Base-by-base conservation (phyloP, 2,888 invertebrate genomes). In the Bedellia somnulentella region DNA sequence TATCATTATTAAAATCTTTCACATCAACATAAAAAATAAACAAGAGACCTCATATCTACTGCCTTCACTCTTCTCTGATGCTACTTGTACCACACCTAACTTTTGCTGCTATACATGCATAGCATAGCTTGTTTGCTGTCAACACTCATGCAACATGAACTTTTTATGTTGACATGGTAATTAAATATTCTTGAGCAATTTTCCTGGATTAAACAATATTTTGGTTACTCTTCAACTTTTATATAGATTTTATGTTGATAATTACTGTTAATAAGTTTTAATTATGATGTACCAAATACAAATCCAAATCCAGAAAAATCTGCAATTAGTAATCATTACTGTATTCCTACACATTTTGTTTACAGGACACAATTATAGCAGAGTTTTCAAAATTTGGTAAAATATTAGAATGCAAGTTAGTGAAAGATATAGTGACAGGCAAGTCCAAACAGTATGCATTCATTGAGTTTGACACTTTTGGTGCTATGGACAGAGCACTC, bases 391-490 rank as follows among this genome's bases (percentile, higher is more conserved):
- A 80, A 49, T 84, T 79, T 71, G 87, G 90, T 8, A 70, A 80
- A 52, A 68, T 90, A 36, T 49, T 80, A 42, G 57, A 78, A 38
- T 78, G 87, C 49, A 60, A 80, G 32, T 45, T 93, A 31, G 79
- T 93, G 3, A 79, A 83, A 43, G 91, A 93, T 48, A 80, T 92
- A 28, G 87, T 93, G 0, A 93, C 93, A 0, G 90, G 91, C 0
- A 80, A 81, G 46, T 88, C 91, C 0, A 86, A 86, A 53, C 82
- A 88, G 31, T 93, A 93, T 51, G 92, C 85, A 1, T 93, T 93
- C 57, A 78, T 93, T n/a, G 92, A 92, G 59, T 93, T 81, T 63
- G 81, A 81, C 39, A 78, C 71, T 14, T 67, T 76, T 37, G 59
- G 64, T 9, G 79, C 80, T 31, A 85, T 86, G 4, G 75, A 80